phyloP scores from a whole-genome alignment of 2,888 invertebrate genomes.

The Cloeon dipterum region DNA sequence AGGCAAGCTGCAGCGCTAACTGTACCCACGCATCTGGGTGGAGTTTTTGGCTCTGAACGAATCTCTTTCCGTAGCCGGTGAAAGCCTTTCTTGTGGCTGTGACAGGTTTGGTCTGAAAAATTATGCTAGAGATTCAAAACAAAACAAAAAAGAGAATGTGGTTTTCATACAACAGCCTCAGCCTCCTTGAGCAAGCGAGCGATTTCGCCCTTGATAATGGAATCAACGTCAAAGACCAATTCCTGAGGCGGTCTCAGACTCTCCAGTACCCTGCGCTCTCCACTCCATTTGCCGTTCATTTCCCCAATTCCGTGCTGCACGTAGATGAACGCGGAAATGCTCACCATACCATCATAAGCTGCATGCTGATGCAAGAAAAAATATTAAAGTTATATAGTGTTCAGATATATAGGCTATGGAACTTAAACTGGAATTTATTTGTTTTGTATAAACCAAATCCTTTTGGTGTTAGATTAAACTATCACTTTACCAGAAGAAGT shows the following conservation, averaged over 20 bases:
- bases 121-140: background rate
- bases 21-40: slow-evolving; percentile 38
- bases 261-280: slow-evolving; percentile 5
- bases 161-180: slow-evolving; percentile 15
- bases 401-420: too few species aligned
- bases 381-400: slow-evolving; percentile 7
- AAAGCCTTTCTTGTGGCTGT: slow-evolving; percentile 18
- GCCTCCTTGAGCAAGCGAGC: slow-evolving; percentile 17
- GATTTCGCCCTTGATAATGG: slow-evolving; percentile 18
- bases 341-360: slow-evolving; percentile 21
- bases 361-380: slow-evolving; percentile 16
- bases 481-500: too few species aligned
- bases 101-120: slow-evolving; percentile 14
- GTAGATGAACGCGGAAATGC: slow-evolving; percentile 16
- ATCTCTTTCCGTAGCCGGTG: slow-evolving; percentile 24
- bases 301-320: slow-evolving; percentile 11
- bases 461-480: too few species aligned
- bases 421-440: too few species aligned
- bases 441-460: too few species aligned
- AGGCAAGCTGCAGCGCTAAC: slow-evolving; percentile 30
- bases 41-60: slow-evolving; percentile 22
- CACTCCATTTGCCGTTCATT: slow-evolving; percentile 7
- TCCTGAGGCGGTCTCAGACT: slow-evolving; percentile 16
- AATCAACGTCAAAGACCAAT: slow-evolving; percentile 23
- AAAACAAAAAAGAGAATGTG: background rate